These are phyloP conservation scores for Mechanitis messenoides DNA, from an alignment of 2,888 invertebrate species.

Conservation along the genomic window DNA sequence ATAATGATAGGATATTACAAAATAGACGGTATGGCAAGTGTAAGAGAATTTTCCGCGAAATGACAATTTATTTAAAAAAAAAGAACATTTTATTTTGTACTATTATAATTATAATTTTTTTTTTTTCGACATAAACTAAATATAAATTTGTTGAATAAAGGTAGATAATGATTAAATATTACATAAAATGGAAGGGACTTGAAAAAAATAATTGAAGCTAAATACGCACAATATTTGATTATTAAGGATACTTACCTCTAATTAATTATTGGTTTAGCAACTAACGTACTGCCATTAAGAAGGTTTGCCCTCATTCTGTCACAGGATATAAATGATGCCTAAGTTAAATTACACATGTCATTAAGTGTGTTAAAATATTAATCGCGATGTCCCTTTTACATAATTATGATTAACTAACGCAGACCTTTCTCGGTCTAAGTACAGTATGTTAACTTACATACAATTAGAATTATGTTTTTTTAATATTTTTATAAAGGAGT, in stretches of 20 bases:
- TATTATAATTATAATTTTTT: no score
- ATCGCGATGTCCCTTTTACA: slow-evolving; percentile 13
- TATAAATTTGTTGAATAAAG: no score
- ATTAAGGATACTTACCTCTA: not conserved
- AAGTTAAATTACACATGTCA: slow-evolving; percentile 22
- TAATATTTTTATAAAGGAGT: no score
- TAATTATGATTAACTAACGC: slow-evolving; percentile 16
- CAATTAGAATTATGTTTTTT: slow-evolving; percentile 28
- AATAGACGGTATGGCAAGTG: no score
- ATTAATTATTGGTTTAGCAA: slow-evolving; percentile 4
- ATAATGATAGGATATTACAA: no score
- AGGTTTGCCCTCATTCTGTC: slow-evolving; percentile 20
- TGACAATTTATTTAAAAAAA: no score
- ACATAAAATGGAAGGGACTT: not conserved
- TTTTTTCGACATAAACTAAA: no score
- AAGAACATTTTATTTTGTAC: no score
- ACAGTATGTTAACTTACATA: not conserved
- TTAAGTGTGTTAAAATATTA: slow-evolving; percentile 24
- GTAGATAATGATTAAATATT: no score
- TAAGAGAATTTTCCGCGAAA: no score
- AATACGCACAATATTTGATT: not conserved
- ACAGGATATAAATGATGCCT: slow-evolving; percentile 19
- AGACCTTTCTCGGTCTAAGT: not conserved
- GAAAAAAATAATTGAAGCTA: not conserved
- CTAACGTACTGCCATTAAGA: slow-evolving; percentile 15